Base-by-base conservation (phyloP, 2,797 vertebrate genomes). In the Prunella strophiata region DNA sequence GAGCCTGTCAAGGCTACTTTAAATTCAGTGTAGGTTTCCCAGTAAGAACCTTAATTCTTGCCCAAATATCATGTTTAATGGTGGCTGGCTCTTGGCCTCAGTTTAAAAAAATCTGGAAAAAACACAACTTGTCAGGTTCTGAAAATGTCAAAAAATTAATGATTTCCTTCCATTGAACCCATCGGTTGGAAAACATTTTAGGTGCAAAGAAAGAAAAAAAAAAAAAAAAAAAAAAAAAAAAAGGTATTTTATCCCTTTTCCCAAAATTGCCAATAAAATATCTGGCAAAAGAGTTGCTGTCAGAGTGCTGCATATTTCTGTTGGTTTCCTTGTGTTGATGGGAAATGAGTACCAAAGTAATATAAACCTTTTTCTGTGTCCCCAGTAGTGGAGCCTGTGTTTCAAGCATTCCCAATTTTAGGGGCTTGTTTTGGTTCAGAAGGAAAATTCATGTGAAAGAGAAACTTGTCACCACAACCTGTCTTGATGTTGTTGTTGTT, bases 241-340 rank as follows among this genome's bases (percentile, higher is more conserved):
- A 38, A 9, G 2, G 1, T 21, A 58, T 73, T 73, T 66, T 32
- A 88, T 68, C 9, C 12, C 14, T 67, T 91, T 85, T 75, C 36
- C 74, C 81, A 57, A 89, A 93, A 93, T 11, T 67, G 29, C 45
- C 55, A 77, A 75, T 61, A 85, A 87, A 87, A 72, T 72, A 85
- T 61, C 58, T 77, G 17, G 29, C 38, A 70, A 88, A 93, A 80
- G 45, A 48, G 9, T 40, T 80, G 16, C 32, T 66, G 93, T 83
- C 36, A 81, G 65, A 66, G 66, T 67, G 72, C 13, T 83, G 20
- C 18, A 36, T 43, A 61, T 61, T 71, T 71, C 47, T 71, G 16
- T 42, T 43, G 32, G 54, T 89, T 96, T 95, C 43, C 51, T 90
- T 61, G 77, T 27, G 22, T 62, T 61, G 47, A 19, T 45, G 51